A percentile compares a stretch with the other conserved stretches of the same genome.
These are phyloP conservation scores for Synanthedon formicaeformis DNA, from an alignment of 2,888 invertebrate genomes.

Conservation along the genomic window DNA sequence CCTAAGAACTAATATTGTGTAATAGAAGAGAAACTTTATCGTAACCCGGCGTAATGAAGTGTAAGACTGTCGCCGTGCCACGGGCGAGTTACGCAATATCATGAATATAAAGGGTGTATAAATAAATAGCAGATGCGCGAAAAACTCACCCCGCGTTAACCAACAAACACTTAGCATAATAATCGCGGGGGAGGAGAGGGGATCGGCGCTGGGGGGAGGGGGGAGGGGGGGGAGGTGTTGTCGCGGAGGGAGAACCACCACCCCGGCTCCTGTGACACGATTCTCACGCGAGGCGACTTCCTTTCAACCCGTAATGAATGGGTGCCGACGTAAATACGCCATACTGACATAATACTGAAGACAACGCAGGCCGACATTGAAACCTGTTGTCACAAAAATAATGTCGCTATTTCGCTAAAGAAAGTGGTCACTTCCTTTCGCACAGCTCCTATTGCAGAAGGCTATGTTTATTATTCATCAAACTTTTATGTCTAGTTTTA, in stretches of 20 bases:
- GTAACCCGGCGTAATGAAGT: constrained; percentile 56
- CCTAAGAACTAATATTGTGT: neutral
- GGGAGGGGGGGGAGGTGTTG: constrained; percentile 14
- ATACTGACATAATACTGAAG: constrained; percentile 37
- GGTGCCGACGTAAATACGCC: constrained; percentile 48
- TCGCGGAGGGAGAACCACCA: constrained; percentile 19
- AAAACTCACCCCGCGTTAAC: constrained; percentile 62
- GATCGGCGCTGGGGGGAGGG: constrained; percentile 15
- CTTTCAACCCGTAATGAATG: constrained; percentile 64
- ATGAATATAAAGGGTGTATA: constrained; percentile 67
- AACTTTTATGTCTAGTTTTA: too few relatives aligned
- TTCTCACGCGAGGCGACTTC: constrained; percentile 64
- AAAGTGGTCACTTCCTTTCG: constrained; percentile 8
- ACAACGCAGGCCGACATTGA: constrained; percentile 26
- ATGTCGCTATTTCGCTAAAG: neutral
- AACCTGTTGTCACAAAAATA: constrained; percentile 27
- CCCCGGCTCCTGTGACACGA: constrained; percentile 55
- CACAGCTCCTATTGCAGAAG: neutral
- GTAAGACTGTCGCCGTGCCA: constrained; percentile 48
- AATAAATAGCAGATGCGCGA: constrained; percentile 72
- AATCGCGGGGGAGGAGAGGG: constrained; percentile 45
- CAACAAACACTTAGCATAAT: constrained; percentile 67
- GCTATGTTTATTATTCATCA: too few relatives aligned
- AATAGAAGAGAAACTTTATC: constrained; percentile 15
- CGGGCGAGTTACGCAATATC: constrained; percentile 49